Base-by-base conservation (phyloP, 2,113 vertebrate species). In the Phalacrocorax aristotelis region DNA sequence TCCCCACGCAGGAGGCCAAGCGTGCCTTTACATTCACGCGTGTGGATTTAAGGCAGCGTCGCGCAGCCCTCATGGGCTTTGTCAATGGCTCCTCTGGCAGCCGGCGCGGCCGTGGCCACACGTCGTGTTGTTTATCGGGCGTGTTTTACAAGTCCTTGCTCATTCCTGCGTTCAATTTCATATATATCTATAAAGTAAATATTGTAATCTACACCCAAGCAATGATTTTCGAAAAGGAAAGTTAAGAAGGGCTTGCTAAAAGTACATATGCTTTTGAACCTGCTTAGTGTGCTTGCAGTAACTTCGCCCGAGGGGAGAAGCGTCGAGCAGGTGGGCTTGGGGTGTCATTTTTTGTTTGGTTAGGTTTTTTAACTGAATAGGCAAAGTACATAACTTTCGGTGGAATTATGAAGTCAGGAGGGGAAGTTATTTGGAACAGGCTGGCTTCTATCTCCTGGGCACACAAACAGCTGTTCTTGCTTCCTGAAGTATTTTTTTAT, bases 161-260 rank as follows among this genome's bases (percentile, higher is more conserved):
- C 58, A 2, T 25, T 30, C 6, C 54, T 29, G 52, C 19, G 2
- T 34, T 34, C 38, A 2, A 0, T 15, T 65, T 15, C 20, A 0
- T 5, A 3, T 5, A 2, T 7, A 0, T 3, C 48, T 25, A 2
- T 8, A 5, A 3, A 1, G 19, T 9, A 34, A 7, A 13, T 1
- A 7, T 2, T 4, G 22, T 16, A 1, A 6, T 5, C 15, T 26
- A 0, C 36, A 9, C n/a, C 32, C 2, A 49, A n/a, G 54, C 40
- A 1, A 5, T 13, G 52, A 3, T 13, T 77, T 57, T 29, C 70
- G 3, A 11, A 16, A 22, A 22, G 34, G 7, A 10, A 5, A 18
- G 13, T 48, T 13, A 4, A 3, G 16, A 26, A 22, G 48, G 16
- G 15, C 15, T 44, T 10, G 30, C 49, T 58, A 1, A 2, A 62